phyloP scores from a whole-genome alignment of 2,888 invertebrate genomes.

The Conops quadrifasciatus region DNA sequence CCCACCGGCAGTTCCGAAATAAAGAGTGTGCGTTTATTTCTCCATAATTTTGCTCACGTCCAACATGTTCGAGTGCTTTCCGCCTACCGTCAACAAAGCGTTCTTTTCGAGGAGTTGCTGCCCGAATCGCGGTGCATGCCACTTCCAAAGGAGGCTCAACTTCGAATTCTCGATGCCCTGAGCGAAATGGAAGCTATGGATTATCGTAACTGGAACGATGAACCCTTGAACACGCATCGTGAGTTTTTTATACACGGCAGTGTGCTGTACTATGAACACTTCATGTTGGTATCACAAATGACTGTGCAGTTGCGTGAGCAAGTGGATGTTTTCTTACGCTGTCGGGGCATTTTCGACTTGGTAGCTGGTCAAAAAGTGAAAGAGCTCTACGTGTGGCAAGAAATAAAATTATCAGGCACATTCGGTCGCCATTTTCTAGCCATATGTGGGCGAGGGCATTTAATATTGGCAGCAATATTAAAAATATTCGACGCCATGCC shows the following conservation, averaged over 20 bases:
- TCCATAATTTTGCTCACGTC: constrained; percentile 52
- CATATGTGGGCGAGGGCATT: constrained; percentile 76
- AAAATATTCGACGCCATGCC: constrained; percentile 57
- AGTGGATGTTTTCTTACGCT: constrained; percentile 77
- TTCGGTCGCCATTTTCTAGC: constrained; percentile 74
- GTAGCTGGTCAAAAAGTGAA: constrained; percentile 74
- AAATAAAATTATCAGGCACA: constrained; percentile 66
- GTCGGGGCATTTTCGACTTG: constrained; percentile 78
- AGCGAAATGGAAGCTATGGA: constrained; percentile 92
- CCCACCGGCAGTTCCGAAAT: constrained; percentile 37
- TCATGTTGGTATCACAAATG: constrained; percentile 79
- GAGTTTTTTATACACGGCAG: constrained; percentile 69
- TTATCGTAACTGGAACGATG: constrained; percentile 88
- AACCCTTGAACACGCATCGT: constrained; percentile 61
- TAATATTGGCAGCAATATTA: constrained; percentile 76
- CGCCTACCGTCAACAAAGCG: constrained; percentile 35
- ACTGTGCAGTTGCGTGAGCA: constrained; percentile 78
- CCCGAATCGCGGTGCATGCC: constrained; percentile 73
- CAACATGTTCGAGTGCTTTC: constrained; percentile 51
- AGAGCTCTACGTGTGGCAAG: constrained; percentile 79
- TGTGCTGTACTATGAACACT: constrained; percentile 65
- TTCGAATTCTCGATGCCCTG: constrained; percentile 86
- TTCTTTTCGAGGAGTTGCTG: constrained; percentile 72
- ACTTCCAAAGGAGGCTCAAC: constrained; percentile 78
- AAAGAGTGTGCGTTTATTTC: constrained; percentile 47